Base-by-base conservation (phyloP, 2,888 invertebrate genomes). In the Lithophane ornitopus region DNA sequence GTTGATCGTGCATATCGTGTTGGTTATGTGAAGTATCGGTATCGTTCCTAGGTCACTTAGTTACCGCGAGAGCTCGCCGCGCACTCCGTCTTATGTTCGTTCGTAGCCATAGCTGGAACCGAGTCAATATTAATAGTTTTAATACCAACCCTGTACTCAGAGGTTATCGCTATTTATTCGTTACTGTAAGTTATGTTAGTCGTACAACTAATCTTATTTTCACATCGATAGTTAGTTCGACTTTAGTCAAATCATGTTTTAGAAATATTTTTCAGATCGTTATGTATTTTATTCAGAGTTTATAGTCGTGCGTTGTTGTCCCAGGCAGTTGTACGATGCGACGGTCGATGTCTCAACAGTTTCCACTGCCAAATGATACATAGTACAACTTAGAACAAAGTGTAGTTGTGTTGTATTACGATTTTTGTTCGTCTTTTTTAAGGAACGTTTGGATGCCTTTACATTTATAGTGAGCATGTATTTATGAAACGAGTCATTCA, bases 1-100 rank as follows among this genome's bases (percentile, higher is more conserved):
- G 94, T 94, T 91, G 82, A 95, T 94, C 91, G 90, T 94, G 92
- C 93, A 96, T 95, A 96, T 96, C 96, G 90, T 93, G 90, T 92
- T 94, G 94, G 93, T 95, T 94, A 94, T 92, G 93, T 95, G 92
- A 94, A 92, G 90, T 90, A 90, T 82, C 90, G 90, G 89, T 90
- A 92, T 93, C 91, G 94, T 94, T 95, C 94, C 93, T 96, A 96
- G 94, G 84, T 93, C 91, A 90, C 88, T 91, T 89, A 92, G 93
- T 94, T 92, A 92, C 92, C 92, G 90, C 92, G 90, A 85, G 85
- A 85, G 88, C 83, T 80, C 87, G 93, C 93, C 93, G 94, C 94
- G 94, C 93, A 89, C 91, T 89, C 89, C 88, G 94, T 94, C 94
- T 95, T 94, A 94, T 94, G 94, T 95, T 95, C 88, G 86, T 92